A percentile compares a stretch with the other conserved stretches of the same genome.
These are phyloP conservation scores for Hyperoplus immaculatus DNA, from an alignment of 2,797 vertebrate species.

Conservation along the genomic window DNA sequence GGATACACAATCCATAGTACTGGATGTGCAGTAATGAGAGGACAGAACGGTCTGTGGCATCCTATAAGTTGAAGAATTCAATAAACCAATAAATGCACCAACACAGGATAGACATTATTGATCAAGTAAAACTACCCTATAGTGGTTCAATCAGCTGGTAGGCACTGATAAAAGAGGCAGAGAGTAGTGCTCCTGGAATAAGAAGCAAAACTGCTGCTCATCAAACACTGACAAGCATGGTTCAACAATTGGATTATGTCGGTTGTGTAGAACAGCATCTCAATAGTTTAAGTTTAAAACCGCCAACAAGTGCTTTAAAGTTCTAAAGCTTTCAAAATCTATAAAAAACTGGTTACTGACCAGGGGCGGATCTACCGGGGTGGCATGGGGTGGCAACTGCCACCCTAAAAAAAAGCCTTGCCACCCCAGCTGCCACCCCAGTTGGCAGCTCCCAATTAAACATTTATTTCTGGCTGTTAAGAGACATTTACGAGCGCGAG, in stretches of 20 bases:
- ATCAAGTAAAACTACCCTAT: slow-evolving; percentile 79
- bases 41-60: slow-evolving; percentile 5
- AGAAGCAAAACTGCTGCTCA: neutral
- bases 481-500: no score
- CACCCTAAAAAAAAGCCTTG: no score
- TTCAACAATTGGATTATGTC: neutral
- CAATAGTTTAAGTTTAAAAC: neutral
- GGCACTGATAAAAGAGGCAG: slow-evolving; percentile 89
- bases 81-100: slow-evolving; percentile 42
- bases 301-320: neutral
- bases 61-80: slow-evolving; percentile 34
- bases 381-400: no score
- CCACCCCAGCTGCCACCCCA: no score
- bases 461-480: no score
- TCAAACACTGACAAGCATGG: neutral
- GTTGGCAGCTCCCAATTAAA: no score
- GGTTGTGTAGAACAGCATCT: neutral
- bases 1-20: neutral
- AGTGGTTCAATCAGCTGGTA: slow-evolving; percentile 90
- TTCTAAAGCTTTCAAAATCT: neutral
- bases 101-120: slow-evolving; percentile 29
- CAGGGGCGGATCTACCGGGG: no score
- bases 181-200: slow-evolving; percentile 73
- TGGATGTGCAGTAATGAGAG: slow-evolving; percentile 1
- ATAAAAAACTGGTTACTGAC: neutral